Conservation (phyloP, 2,113 vertebrate genomes). For the Rhinopomastus cyanomelas region DNA sequence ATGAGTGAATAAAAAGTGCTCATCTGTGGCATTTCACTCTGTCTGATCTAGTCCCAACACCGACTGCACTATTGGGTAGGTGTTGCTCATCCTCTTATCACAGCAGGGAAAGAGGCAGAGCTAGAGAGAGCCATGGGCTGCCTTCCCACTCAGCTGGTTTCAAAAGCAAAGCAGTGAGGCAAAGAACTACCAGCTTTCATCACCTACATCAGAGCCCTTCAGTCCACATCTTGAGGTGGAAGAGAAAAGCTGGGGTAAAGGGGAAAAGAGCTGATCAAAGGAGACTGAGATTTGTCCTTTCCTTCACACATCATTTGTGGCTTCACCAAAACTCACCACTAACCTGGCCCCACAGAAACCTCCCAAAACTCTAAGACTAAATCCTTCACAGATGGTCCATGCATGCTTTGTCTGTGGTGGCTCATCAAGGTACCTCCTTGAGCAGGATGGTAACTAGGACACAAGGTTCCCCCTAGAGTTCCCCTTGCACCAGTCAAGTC, state of each 20-base stretch:
- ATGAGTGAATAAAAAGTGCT: constrained; percentile 15
- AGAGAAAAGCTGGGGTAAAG: neutral
- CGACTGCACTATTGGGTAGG: neutral
- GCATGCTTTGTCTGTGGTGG: accelerated
- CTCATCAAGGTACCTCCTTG: too few species aligned
- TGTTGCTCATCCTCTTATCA: neutral
- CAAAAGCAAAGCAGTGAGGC: neutral
- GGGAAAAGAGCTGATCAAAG: neutral
- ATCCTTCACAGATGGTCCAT: too few species aligned
- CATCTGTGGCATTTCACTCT: neutral
- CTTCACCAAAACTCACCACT: neutral
- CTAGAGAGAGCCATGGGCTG: neutral
- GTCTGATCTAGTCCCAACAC: neutral
- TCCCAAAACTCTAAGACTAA: neutral
- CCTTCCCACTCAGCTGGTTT: neutral
- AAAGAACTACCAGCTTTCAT: neutral
- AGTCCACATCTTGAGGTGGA: neutral
- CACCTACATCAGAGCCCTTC: neutral
- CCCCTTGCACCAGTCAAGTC: neutral
- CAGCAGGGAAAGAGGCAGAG: neutral
- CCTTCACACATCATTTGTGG: accelerated
- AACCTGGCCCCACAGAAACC: neutral
- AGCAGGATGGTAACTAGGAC: neutral
- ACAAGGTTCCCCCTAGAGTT: accelerated
- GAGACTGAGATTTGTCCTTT: neutral